Evolutionary conservation across 2,113 vertebrate genomes (phyloP).

Genomic region (Glaucidium brasilianum): DNA sequence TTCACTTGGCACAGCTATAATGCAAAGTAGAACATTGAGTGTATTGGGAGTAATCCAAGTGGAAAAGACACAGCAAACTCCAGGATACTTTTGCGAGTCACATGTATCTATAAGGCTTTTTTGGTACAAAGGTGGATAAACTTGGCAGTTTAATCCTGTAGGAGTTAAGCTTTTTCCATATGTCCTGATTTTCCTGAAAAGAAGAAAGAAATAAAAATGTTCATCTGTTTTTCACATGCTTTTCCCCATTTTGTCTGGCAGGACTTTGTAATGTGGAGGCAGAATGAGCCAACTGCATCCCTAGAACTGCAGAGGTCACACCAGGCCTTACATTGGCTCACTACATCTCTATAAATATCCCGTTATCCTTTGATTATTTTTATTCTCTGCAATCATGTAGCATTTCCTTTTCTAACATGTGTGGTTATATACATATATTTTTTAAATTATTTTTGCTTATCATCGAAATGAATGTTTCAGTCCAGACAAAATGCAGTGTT

Average conservation of each 20-base stretch:
- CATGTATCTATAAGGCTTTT: background rate
- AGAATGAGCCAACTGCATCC: background rate
- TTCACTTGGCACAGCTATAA: background rate
- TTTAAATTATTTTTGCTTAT: background rate
- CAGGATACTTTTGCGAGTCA: slow-evolving; percentile 3
- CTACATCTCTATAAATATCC: slow-evolving; percentile 10
- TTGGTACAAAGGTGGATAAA: slow-evolving; percentile 28
- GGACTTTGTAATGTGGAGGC: slow-evolving; percentile 9
- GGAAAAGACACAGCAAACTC: slow-evolving; percentile 20
- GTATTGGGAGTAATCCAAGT: background rate
- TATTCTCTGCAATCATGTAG: background rate
- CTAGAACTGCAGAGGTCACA: slow-evolving; percentile 22
- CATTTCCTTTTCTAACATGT: background rate
- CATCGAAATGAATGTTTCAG: background rate
- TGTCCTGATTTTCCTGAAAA: slow-evolving; percentile 52
- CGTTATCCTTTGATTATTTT: background rate
- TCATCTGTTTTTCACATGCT: slow-evolving; percentile 50
- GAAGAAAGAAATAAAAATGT: slow-evolving; percentile 2
- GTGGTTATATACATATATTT: background rate
- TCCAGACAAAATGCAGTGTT: background rate
- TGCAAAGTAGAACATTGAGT: background rate
- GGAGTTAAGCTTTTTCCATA: slow-evolving; percentile 54
- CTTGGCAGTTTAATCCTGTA: background rate
- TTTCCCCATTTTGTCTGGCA: background rate
- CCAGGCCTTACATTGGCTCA: background rate